Percentiles rank a stretch among this genome's conserved stretches.
These are phyloP conservation scores for Hirtodrosophila duncani DNA, from an alignment of 2,888 invertebrate genomes.

Conservation along the genomic window DNA sequence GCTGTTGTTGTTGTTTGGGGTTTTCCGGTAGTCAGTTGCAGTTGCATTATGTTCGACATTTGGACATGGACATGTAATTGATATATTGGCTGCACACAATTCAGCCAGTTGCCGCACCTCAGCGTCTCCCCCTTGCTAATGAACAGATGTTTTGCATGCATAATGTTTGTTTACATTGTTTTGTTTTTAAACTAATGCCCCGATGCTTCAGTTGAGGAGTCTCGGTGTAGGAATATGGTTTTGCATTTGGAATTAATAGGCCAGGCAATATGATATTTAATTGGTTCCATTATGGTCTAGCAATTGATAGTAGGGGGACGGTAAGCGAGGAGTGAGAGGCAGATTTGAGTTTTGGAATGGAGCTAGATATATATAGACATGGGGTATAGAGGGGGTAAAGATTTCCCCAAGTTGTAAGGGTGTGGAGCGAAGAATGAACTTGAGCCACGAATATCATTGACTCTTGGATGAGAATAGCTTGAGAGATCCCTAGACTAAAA, in stretches of 20 bases:
- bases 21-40: constrained; percentile 56
- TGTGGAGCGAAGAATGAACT: no score
- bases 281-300: constrained; percentile 26
- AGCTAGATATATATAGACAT: no score
- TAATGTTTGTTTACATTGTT: constrained; percentile 54
- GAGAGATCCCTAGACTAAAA: no score
- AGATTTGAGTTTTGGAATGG: neutral
- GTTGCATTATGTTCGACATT: constrained; percentile 56
- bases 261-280: constrained; percentile 21
- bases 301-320: constrained; percentile 12
- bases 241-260: constrained; percentile 35
- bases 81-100: constrained; percentile 55
- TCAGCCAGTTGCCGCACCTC: constrained; percentile 1
- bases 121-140: constrained; percentile 5
- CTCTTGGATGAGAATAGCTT: no score
- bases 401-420: no score
- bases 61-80: constrained; percentile 61
- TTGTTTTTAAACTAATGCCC: constrained; percentile 62
- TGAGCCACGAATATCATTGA: no score
- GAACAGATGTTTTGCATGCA: constrained; percentile 53
- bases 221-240: constrained; percentile 13
- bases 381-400: no score
- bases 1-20: constrained; percentile 36
- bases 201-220: constrained; percentile 26
- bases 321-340: no score